Evolutionary conservation across 64 coral and sea anemone genomes (phyloP).

Genomic region (Montipora cactus): DNA sequence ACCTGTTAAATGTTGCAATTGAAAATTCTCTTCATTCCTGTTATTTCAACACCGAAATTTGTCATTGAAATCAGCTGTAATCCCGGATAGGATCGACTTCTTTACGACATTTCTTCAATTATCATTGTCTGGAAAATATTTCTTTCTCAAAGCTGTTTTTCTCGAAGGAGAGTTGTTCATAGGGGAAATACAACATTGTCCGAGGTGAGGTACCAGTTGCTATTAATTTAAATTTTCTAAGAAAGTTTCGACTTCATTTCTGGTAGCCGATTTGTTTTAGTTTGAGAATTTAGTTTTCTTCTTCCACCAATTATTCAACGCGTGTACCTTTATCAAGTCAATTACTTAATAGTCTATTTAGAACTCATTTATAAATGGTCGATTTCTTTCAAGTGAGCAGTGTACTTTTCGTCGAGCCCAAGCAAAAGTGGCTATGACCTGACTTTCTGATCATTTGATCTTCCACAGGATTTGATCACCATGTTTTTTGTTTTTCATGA

Average conservation of each 20-base stretch:
- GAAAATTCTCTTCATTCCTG: constrained; percentile 32
- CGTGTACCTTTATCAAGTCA: too few species aligned
- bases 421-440: not conserved
- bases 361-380: not conserved
- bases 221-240: constrained; percentile 3
- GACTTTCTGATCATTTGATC: not conserved
- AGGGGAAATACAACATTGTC: not conserved
- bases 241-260: constrained; percentile 8
- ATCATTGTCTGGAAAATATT: not conserved
- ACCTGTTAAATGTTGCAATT: constrained; percentile 21
- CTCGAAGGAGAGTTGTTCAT: not conserved
- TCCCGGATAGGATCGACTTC: not conserved
- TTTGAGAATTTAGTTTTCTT: not conserved
- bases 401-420: not conserved
- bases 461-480: not conserved
- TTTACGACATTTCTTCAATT: not conserved
- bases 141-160: not conserved
- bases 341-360: not conserved
- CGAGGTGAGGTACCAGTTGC: constrained; percentile 43
- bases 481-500: not conserved
- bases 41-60: not conserved
- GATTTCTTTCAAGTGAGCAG: not conserved
- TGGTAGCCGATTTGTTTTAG: constrained; percentile 12
- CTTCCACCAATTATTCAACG: too few species aligned
- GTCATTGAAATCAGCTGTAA: constrained; percentile 31